Conservation (phyloP, 2,888 invertebrate species). For the Hirudinaria manillensis region DNA sequence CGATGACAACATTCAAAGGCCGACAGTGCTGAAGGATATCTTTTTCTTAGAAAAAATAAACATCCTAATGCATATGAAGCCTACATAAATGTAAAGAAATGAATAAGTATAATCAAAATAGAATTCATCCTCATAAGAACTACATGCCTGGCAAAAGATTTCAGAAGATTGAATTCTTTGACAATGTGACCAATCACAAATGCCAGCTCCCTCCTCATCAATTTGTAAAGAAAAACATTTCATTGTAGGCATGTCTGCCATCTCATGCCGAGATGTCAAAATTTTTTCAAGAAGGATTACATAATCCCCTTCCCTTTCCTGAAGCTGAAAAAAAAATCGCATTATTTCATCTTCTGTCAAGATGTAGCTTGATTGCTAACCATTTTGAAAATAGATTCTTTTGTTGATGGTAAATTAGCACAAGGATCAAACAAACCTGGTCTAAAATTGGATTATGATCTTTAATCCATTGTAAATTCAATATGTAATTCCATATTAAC, state of each 20-base stretch:
- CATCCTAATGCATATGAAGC: conserved; percentile 21
- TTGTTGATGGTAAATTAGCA: conserved; percentile 42
- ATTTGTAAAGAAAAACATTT: conserved; percentile 12
- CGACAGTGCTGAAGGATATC: conserved; percentile 6
- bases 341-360: neutral
- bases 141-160: conserved; percentile 27
- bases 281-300: conserved; percentile 24
- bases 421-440: conserved; percentile 58
- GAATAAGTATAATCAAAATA: neutral
- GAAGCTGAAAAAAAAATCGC: conserved; percentile 14
- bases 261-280: neutral
- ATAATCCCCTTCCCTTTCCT: conserved; percentile 24
- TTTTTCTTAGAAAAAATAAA: conserved; percentile 19
- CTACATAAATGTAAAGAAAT: conserved; percentile 3
- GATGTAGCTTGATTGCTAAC: conserved; percentile 1
- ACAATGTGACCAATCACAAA: conserved; percentile 23
- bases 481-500: too few species aligned
- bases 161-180: conserved; percentile 12
- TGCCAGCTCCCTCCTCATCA: neutral
- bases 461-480: too few species aligned
- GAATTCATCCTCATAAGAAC: neutral
- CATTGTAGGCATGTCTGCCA: conserved; percentile 21
- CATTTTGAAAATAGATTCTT: conserved; percentile 42
- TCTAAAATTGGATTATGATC: conserved; percentile 42
- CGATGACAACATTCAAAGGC: conserved; percentile 13